These are phyloP conservation scores for Tiliqua scincoides DNA, from an alignment of 2,113 vertebrate genomes.

Conservation along the genomic window DNA sequence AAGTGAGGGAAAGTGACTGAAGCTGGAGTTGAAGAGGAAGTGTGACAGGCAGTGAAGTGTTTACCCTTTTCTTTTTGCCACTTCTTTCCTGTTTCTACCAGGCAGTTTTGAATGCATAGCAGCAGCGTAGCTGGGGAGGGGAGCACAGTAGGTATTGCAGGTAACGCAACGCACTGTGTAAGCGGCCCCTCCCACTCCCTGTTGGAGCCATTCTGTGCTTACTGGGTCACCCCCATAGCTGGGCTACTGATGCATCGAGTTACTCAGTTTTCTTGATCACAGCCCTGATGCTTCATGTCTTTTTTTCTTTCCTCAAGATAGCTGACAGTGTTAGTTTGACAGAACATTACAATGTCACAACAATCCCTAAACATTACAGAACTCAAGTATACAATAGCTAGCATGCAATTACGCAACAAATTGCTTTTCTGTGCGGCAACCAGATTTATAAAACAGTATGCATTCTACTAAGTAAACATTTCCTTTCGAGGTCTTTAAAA, in stretches of 20 bases:
- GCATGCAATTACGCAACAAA: not conserved
- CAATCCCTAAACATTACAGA: slow-evolving; percentile 8
- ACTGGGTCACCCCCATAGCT: too few relatives aligned
- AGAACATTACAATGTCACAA: slow-evolving; percentile 3
- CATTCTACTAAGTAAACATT: not conserved
- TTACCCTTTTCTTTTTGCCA: not conserved
- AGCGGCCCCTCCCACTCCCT: too few relatives aligned
- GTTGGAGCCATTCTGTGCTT: too few relatives aligned
- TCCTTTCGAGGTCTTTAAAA: too few relatives aligned
- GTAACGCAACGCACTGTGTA: too few relatives aligned
- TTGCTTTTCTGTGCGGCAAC: not conserved
- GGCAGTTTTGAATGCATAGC: not conserved
- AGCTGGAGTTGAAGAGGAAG: not conserved
- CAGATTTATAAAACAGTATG: not conserved
- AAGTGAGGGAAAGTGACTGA: too few relatives aligned
- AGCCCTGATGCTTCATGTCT: not conserved
- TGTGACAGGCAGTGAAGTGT: not conserved
- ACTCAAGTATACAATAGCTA: not conserved
- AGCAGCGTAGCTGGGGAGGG: too few relatives aligned
- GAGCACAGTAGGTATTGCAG: too few relatives aligned
- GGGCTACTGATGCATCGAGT: too few relatives aligned
- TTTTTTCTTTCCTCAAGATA: not conserved
- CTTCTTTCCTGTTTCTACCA: not conserved
- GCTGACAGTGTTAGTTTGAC: not conserved
- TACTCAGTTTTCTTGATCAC: not conserved